Conservation (phyloP, 2,797 vertebrate genomes). For the Sebastes jordani region DNA sequence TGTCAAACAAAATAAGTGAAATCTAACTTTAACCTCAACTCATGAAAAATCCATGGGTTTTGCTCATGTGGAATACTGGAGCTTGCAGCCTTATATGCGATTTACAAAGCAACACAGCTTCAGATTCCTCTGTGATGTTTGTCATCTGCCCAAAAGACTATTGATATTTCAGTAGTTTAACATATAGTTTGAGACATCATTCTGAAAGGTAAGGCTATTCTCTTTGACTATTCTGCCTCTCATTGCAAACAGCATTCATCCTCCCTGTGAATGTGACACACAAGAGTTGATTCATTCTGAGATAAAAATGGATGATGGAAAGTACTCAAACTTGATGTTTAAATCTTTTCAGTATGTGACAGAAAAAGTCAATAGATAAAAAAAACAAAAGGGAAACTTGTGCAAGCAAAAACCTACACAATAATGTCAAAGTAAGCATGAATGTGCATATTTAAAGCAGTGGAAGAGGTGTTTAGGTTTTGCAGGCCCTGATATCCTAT, state of each 20-base stretch:
- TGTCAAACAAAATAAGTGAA: constrained; percentile 33
- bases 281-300: neutral
- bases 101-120: constrained; percentile 9
- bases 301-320: neutral
- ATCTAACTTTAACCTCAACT: constrained; percentile 17
- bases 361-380: neutral
- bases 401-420: neutral
- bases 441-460: neutral
- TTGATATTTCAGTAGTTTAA: neutral
- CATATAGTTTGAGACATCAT: neutral
- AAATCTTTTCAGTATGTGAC: neutral
- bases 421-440: neutral
- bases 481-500: neutral
- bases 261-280: neutral
- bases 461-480: neutral
- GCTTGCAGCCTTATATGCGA: neutral
- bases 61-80: constrained; percentile 17
- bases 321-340: neutral
- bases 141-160: constrained; percentile 10
- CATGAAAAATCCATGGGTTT: constrained; percentile 36
- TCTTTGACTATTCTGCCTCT: neutral
- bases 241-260: neutral
- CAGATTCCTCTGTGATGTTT: constrained; percentile 16
- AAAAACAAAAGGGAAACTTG: neutral
- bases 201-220: neutral